A percentile compares a stretch with the other conserved stretches of the same genome.
phyloP scores from a whole-genome alignment of 2,113 vertebrate genomes.

The Sardina pilchardus region DNA sequence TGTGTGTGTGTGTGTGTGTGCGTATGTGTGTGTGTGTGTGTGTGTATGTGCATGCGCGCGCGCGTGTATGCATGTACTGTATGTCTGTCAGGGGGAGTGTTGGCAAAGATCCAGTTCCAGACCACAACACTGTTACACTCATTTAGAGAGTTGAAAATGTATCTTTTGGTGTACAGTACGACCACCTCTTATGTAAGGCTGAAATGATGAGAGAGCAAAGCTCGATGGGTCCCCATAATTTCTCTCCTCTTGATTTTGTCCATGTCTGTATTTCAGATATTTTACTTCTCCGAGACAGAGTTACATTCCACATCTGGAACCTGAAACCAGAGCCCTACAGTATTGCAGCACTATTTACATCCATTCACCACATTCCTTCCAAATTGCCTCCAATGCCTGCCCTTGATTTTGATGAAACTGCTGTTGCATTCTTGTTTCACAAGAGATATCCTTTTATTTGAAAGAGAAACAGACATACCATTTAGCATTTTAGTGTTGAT shows the following conservation, averaged over 20 bases:
- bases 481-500: background rate
- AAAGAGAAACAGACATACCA: background rate
- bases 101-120: background rate
- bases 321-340: background rate
- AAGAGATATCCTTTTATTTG: background rate
- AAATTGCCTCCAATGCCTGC: too few species aligned
- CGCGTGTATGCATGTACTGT: too few species aligned
- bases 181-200: background rate
- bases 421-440: background rate
- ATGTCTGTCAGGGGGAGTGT: background rate
- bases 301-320: background rate
- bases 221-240: background rate
- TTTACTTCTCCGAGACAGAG: background rate
- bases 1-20: background rate
- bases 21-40: slow-evolving; percentile 12
- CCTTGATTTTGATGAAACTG: background rate
- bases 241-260: background rate
- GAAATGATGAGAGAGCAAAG: background rate
- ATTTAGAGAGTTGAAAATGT: background rate
- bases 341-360: background rate
- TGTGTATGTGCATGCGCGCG: background rate
- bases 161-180: background rate
- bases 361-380: background rate
- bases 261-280: background rate
- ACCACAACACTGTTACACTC: background rate